Evolutionary conservation across 2,888 invertebrate species (phyloP).

Genomic region (Calliopum simillimum): DNA sequence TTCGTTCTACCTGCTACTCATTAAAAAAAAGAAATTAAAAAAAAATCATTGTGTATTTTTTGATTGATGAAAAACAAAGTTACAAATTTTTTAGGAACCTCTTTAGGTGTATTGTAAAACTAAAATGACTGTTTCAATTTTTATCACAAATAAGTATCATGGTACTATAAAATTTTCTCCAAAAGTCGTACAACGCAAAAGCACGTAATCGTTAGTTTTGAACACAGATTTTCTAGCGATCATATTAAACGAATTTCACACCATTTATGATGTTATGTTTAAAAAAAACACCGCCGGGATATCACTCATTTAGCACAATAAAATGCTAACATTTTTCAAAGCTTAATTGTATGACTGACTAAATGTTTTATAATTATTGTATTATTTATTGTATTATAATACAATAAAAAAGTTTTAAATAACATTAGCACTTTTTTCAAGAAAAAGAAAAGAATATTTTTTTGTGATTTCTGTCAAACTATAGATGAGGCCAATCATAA

Average conservation of each 20-base stretch:
- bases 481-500: constrained; percentile 1
- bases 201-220: too few species aligned
- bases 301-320: neutral
- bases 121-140: too few species aligned
- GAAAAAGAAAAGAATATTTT: neutral
- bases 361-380: too few species aligned
- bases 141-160: too few species aligned
- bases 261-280: neutral
- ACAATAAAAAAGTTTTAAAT: neutral
- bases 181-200: too few species aligned
- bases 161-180: too few species aligned
- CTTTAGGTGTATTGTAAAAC: too few species aligned
- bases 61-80: too few species aligned
- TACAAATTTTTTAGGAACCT: too few species aligned
- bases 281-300: neutral
- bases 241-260: constrained; percentile 2
- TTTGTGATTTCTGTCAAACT: neutral
- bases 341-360: neutral
- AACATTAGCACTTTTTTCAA: neutral
- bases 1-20: too few species aligned
- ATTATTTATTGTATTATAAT: neutral
- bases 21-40: too few species aligned
- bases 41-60: too few species aligned
- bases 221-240: neutral
- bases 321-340: neutral